Evolutionary conservation across 2,113 vertebrate genomes (phyloP), one percentile per base, ranked within the genome.

Genomic region (Sarotherodon lohbergeri): DNA sequence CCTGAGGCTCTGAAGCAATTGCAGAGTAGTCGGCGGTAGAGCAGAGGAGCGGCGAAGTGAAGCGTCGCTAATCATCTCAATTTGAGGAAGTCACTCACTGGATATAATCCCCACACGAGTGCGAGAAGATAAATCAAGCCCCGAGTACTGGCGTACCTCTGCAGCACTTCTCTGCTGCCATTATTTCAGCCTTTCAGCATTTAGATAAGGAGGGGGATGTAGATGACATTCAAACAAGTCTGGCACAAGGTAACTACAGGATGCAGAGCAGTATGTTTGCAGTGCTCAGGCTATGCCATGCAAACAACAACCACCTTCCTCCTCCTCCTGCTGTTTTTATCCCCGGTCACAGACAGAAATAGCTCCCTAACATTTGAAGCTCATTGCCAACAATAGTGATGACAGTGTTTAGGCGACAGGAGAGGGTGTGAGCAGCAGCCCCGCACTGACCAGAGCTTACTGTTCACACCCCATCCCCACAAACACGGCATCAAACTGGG

Each of bases 331-430:
- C 46, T 80, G 46, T 22, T 82, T 76, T 76, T 48, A 63, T 80
- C 57, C 76, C 24, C 7, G 14, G 24, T 82, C 84, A 66, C 84
- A 41, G 85, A 89, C 91, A 79, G 82, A 90, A 94, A 94, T 92
- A 91, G 89, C 86, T 87, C 61, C 82, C 36, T 71, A 88, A 80
- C 86, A 85, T 90, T 91, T 87, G 81, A 32, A 88, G 86, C 83
- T 80, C 50, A 66, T 85, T 32, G 52, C 88, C 71, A 57, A 52
- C 76, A 48, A 81, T 59, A 59, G 78, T 59, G 68, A 82, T 29
- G 61, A 46, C 79, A 41, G 81, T 32, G 43, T 22, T 48, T 14
- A 32, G 55, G 81, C 14, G 36, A 86, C 2, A 73, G 29, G 52
- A 39, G 66, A 48, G 36, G 66, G 24, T 27, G 86, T 80, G 59